Evolutionary conservation across 2,797 vertebrate species (phyloP).

Genomic region (Thunnus albacares): DNA sequence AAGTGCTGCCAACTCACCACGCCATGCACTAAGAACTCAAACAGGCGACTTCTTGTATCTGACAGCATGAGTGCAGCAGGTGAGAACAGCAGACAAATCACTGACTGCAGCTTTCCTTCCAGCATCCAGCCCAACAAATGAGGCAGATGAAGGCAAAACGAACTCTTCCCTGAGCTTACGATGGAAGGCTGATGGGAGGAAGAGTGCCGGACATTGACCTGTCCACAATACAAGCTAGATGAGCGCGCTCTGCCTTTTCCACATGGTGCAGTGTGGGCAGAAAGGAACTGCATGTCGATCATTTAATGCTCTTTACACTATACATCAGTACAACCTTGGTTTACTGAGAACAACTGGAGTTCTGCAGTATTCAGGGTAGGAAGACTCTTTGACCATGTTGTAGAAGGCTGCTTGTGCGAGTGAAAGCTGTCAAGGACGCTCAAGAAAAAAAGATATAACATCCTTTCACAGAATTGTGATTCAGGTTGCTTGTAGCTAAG

Average conservation of each 20-base stretch:
- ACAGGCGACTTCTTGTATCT: conserved; percentile 83
- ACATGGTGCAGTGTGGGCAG: conserved; percentile 57
- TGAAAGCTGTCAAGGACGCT: conserved; percentile 77
- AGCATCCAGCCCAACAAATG: conserved; percentile 52
- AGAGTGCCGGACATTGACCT: conserved; percentile 47
- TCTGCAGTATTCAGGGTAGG: conserved; percentile 60
- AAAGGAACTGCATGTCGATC: conserved; percentile 44
- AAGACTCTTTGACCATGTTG: conserved; percentile 42
- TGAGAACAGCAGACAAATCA: conserved; percentile 36
- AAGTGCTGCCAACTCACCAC: conserved; percentile 80
- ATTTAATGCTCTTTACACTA: conserved; percentile 63
- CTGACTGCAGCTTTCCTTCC: conserved; percentile 45
- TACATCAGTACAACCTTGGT: conserved; percentile 74
- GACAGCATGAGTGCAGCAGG: conserved; percentile 75
- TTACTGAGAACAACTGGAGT: conserved; percentile 67
- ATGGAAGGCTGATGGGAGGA: conserved; percentile 41
- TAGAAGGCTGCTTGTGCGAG: conserved; percentile 60
- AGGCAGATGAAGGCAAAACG: conserved; percentile 43
- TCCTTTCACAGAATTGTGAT: conserved; percentile 70
- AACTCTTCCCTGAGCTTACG: conserved; percentile 34
- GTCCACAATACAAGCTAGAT: conserved; percentile 54
- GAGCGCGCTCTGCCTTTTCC: conserved; percentile 62
- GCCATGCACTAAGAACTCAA: conserved; percentile 85
- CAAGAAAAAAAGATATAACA: conserved; percentile 47
- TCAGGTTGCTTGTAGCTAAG: conserved; percentile 60